Conservation (phyloP, 2,797 vertebrate species). For the Crocidura indochinensis region DNA sequence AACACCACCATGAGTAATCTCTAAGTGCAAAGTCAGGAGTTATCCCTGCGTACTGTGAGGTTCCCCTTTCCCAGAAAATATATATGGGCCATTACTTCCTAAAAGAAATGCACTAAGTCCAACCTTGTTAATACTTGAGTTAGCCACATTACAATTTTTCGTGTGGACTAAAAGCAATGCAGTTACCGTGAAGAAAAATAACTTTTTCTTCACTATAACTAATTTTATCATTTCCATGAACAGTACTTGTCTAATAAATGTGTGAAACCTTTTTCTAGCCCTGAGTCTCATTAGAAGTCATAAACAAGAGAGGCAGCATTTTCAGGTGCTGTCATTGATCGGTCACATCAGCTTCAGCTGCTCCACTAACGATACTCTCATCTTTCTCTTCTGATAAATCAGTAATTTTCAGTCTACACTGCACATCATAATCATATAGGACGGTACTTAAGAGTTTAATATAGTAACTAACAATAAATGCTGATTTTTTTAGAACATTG, state of each 20-base stretch:
- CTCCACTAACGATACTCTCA: background rate
- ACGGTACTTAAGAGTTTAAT: background rate
- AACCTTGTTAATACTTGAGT: background rate
- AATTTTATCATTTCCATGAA: background rate
- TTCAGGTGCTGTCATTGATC: background rate
- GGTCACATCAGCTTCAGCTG: background rate
- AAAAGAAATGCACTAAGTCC: background rate
- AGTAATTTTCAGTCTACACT: background rate
- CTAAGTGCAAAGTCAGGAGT: no score
- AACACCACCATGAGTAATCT: no score
- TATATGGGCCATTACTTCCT: background rate
- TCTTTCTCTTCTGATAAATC: background rate
- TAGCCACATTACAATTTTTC: background rate
- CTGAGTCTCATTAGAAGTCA: slow-evolving; percentile 6
- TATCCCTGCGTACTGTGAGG: no score
- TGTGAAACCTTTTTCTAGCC: background rate
- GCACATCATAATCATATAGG: background rate
- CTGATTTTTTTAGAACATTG: slow-evolving; percentile 49
- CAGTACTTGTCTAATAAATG: background rate
- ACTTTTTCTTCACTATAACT: background rate
- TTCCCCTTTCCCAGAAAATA: background rate
- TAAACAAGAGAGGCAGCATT: background rate
- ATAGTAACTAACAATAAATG: slow-evolving; percentile 15
- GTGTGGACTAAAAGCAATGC: background rate
- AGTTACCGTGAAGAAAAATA: background rate